Percentiles rank a stretch among this genome's conserved stretches.
Conservation (phyloP, 2,888 invertebrate genomes). For the Byasa hedistus region DNA sequence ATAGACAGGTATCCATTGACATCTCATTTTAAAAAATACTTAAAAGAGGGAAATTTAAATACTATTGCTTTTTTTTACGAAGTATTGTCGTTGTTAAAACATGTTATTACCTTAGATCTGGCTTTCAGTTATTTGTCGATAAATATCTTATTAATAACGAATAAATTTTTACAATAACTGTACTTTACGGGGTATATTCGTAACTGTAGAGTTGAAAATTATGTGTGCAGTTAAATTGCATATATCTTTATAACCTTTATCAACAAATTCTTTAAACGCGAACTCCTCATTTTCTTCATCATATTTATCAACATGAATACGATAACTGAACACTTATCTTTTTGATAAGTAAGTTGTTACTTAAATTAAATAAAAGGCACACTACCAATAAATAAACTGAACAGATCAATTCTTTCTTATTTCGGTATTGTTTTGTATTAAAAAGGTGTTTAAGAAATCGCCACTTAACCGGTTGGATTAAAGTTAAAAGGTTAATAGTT, state of each 20-base stretch:
- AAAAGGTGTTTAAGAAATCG: constrained; percentile 27
- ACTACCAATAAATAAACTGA: constrained; percentile 22
- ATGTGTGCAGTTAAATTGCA: not conserved
- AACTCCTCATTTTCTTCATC: not conserved
- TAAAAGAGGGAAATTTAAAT: no score
- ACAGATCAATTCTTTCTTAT: constrained; percentile 16
- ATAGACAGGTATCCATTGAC: no score
- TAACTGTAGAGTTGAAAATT: constrained; percentile 8
- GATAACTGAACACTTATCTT: constrained; percentile 19
- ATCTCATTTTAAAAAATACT: no score
- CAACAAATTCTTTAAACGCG: not conserved
- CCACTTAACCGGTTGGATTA: constrained; percentile 22
- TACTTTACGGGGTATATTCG: constrained; percentile 7
- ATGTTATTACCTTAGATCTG: no score
- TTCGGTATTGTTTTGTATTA: constrained; percentile 13
- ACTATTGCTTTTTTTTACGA: no score
- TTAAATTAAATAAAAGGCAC: constrained; percentile 17
- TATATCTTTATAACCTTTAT: no score
- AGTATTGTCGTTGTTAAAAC: no score
- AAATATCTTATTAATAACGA: no score
- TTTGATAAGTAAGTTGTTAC: constrained; percentile 14
- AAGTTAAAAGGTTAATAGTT: constrained; percentile 29
- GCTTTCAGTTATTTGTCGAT: no score
- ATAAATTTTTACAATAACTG: constrained; percentile 9
- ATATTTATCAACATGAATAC: constrained; percentile 10